A percentile compares a stretch with the other conserved stretches of the same genome.
Evolutionary conservation across 2,797 vertebrate species (phyloP).

Genomic region (Tolypeutes matacus): DNA sequence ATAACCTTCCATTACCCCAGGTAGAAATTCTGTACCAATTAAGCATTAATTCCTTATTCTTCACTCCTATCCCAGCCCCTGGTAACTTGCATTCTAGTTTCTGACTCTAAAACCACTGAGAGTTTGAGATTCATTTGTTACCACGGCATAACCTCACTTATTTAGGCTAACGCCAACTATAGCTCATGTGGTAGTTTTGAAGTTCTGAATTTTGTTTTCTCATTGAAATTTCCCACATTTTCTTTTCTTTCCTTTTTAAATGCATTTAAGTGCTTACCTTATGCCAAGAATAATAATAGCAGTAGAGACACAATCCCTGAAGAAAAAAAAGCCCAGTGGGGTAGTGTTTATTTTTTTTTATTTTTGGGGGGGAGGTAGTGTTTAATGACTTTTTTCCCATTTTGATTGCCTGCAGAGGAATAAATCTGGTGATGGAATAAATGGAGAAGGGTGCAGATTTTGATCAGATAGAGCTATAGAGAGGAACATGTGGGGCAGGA

Average conservation of each 20-base stretch:
- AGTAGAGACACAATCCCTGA: neutral
- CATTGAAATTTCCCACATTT: neutral
- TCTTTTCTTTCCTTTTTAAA: slow-evolving; percentile 43
- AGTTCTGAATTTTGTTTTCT: neutral
- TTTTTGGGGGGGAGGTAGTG: no score
- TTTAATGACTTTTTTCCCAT: neutral
- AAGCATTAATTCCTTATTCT: no score
- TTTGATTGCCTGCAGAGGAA: neutral
- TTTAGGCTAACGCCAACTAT: neutral
- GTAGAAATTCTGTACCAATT: no score
- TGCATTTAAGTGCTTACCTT: neutral
- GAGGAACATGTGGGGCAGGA: neutral
- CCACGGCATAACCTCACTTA: neutral
- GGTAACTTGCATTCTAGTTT: no score
- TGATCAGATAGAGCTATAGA: neutral
- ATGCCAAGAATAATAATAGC: neutral
- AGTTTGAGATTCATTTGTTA: neutral
- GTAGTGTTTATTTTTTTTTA: no score
- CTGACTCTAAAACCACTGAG: no score
- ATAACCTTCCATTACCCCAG: no score
- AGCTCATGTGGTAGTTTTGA: neutral
- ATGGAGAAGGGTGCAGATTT: neutral
- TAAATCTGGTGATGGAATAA: neutral
- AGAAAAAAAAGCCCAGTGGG: neutral
- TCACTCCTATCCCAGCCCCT: no score